Percentiles rank a stretch among this genome's conserved stretches.
Evolutionary conservation across 2,113 vertebrate species (phyloP).

Genomic region (Chitala chitala): DNA sequence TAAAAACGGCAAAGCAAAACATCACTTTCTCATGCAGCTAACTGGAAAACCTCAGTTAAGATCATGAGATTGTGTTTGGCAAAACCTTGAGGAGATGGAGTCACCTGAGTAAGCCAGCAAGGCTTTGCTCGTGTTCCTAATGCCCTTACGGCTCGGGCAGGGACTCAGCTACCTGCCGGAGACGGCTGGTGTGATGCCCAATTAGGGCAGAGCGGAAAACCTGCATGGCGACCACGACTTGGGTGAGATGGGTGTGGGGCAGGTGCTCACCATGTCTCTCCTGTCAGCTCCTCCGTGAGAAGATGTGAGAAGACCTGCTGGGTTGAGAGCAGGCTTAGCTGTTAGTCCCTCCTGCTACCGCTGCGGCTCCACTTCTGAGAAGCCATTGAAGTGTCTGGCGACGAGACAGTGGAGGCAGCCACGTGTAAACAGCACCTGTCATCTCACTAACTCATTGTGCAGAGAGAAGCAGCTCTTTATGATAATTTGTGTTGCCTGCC

Average conservation of each 20-base stretch:
- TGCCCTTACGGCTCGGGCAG: too few species aligned
- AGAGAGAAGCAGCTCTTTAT: background rate
- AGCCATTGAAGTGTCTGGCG: background rate
- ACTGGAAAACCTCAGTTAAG: too few species aligned
- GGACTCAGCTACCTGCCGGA: background rate
- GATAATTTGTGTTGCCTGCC: background rate
- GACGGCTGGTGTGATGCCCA: background rate
- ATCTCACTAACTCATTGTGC: background rate
- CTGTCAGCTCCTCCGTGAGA: background rate
- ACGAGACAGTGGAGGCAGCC: background rate
- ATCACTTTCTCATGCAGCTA: too few species aligned
- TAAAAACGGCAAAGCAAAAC: too few species aligned
- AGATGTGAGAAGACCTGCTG: background rate
- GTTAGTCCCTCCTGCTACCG: background rate
- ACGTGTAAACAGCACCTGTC: conserved; percentile 3
- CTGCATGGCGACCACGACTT: background rate
- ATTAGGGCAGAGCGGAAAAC: background rate
- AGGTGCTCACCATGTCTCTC: background rate
- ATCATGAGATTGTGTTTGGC: too few species aligned
- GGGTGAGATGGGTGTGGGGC: background rate
- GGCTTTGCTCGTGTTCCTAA: too few species aligned
- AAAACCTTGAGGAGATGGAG: too few species aligned
- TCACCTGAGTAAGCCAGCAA: background rate
- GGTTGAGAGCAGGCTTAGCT: background rate
- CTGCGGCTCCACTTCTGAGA: conserved; percentile 2